Evolutionary conservation across 2,113 vertebrate genomes (phyloP), one percentile per base, ranked within the genome.

Genomic region (Pteropus alecto): DNA sequence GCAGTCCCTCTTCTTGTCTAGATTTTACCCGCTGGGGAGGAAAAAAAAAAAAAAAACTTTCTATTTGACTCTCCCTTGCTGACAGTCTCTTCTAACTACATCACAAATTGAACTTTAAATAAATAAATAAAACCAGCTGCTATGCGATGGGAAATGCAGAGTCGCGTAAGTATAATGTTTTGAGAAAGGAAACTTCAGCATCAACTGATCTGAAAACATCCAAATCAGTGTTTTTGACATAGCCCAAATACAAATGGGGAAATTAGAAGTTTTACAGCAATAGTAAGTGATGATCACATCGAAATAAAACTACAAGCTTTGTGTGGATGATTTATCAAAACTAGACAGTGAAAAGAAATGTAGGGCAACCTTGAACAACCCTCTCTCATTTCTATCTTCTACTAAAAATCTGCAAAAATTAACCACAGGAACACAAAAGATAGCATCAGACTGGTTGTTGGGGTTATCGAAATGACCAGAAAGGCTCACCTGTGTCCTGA

Each of bases 101-200:
- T 97, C 97, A 93, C 94, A 97, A 97, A 96, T 74, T 93, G 74
- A 97, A 97, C 58, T 86, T 91, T 96, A 97, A 94, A 51, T 51
- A 51, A 86, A 95, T 95, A 97, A 97, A 97, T 95, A 97, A 54
- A 92, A 43, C 43, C 95, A 95, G 97, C 97, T 97, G 94, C 82
- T 83, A n/a, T 22, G 63, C 71, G 78, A 43, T 89, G 70, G 68
- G 82, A 91, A 91, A 79, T 33, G 12, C 88, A 96, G 77, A 94
- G 63, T 93, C 16, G 3, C 46, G 63, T 41, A 68, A 76, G 63
- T 9, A 56, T 43, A 46, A 67, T 21, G 0, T 93, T 97, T 43
- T 48, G 56, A 96, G 91, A 96, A 91, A 79, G 77, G 70, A 94
- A 83, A 87, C 30, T 4, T 78, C 43, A 56, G 68, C 22, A 41